A percentile compares a stretch with the other conserved stretches of the same genome.
Conservation (phyloP, 2,888 invertebrate genomes). For the Trisateles emortualis region DNA sequence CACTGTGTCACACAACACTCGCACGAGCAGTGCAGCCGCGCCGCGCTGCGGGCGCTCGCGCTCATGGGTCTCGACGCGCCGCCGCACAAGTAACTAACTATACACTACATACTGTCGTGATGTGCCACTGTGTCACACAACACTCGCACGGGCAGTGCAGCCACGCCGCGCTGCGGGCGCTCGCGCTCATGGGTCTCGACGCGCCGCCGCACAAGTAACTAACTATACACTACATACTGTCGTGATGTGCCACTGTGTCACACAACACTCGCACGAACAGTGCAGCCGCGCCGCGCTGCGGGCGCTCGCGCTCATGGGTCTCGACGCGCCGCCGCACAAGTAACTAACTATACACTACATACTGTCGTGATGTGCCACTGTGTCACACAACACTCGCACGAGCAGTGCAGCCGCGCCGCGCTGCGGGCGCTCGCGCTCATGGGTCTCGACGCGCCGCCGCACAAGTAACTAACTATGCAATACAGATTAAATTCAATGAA, state of each 20-base stretch:
- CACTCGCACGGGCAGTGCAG: constrained; percentile 78
- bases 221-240: no score
- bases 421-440: no score
- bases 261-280: constrained; percentile 87
- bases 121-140: constrained; percentile 97
- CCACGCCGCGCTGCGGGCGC: constrained; percentile 90
- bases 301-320: constrained; percentile 93
- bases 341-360: not conserved
- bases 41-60: no score
- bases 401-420: no score
- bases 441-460: not conserved
- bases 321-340: constrained; percentile 89
- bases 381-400: not conserved
- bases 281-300: constrained; percentile 88
- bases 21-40: no score
- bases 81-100: no score
- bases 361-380: no score
- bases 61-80: no score
- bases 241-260: constrained; percentile 98
- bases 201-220: constrained; percentile 85
- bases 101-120: no score
- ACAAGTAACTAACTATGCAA: not conserved
- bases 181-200: constrained; percentile 94
- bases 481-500: not conserved
- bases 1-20: no score